Conservation (phyloP, 2,888 invertebrate species). For the Xanthostigma xanthostigma region DNA sequence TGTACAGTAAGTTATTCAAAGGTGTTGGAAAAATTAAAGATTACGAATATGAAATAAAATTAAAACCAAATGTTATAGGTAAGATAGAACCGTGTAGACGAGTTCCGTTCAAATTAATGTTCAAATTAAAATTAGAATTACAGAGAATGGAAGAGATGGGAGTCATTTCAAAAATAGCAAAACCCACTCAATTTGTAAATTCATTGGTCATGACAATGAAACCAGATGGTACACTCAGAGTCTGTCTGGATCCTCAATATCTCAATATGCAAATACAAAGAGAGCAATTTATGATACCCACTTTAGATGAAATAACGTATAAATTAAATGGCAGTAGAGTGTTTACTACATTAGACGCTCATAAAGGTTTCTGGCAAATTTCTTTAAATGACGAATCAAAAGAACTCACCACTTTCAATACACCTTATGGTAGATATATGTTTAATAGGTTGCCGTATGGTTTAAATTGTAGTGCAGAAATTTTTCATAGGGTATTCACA, state of each 20-base stretch:
- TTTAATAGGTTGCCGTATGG: constrained; percentile 8
- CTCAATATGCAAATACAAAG: background rate
- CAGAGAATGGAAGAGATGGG: background rate
- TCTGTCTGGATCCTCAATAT: background rate
- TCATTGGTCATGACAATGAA: background rate
- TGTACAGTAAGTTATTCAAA: too few species aligned
- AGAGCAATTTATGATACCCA: background rate
- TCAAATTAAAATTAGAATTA: background rate
- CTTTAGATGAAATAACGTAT: background rate
- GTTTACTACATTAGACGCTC: background rate
- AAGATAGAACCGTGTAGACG: background rate
- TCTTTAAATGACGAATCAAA: background rate
- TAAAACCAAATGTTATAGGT: background rate
- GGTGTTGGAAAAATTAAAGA: background rate
- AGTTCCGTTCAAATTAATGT: background rate
- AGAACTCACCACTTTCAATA: background rate
- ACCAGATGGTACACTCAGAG: background rate
- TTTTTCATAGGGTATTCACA: constrained; percentile 8
- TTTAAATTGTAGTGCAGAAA: constrained; percentile 4
- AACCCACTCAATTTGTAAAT: background rate
- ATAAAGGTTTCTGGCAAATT: background rate
- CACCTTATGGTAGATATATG: constrained; percentile 1
- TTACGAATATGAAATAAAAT: background rate
- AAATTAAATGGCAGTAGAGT: background rate
- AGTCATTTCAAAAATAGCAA: background rate